Percentiles rank a stretch among this genome's conserved stretches.
These are phyloP conservation scores for Thunnus thynnus DNA, from an alignment of 2,113 vertebrate species.

Conservation along the genomic window DNA sequence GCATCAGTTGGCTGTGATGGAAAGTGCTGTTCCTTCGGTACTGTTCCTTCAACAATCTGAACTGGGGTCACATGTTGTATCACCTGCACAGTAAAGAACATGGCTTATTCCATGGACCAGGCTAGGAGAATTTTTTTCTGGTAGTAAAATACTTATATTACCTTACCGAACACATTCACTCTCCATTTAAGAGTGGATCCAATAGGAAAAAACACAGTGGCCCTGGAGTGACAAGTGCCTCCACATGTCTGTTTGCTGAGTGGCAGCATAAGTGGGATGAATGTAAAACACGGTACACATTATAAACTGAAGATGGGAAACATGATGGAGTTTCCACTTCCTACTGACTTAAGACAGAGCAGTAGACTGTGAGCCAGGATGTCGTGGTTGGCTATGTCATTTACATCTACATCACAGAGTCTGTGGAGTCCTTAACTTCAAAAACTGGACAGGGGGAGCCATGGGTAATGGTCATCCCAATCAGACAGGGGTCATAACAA, in stretches of 20 bases:
- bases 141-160: slow-evolving; percentile 10
- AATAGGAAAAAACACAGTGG: neutral
- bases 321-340: slow-evolving; percentile 2
- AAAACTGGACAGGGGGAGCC: neutral
- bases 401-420: neutral
- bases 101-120: neutral
- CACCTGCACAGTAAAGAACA: slow-evolving; percentile 27
- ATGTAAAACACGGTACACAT: too few relatives aligned
- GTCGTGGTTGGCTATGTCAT: neutral
- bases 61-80: slow-evolving; percentile 29
- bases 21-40: slow-evolving; percentile 5
- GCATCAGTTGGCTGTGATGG: slow-evolving; percentile 17
- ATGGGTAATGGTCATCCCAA: neutral
- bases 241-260: slow-evolving; percentile 2
- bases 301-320: neutral
- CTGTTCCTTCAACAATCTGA: slow-evolving; percentile 26
- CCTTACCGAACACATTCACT: slow-evolving; percentile 12
- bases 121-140: slow-evolving; percentile 7
- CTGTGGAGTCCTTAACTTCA: neutral
- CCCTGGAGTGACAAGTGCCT: slow-evolving; percentile 8
- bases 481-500: too few relatives aligned
- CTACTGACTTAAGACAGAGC: neutral
- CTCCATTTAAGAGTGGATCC: neutral
- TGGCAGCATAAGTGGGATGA: neutral
- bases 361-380: slow-evolving; percentile 8